A percentile compares a stretch with the other conserved stretches of the same genome.
Conservation (phyloP, 2,888 invertebrate species). For the Anaspis maculata region DNA sequence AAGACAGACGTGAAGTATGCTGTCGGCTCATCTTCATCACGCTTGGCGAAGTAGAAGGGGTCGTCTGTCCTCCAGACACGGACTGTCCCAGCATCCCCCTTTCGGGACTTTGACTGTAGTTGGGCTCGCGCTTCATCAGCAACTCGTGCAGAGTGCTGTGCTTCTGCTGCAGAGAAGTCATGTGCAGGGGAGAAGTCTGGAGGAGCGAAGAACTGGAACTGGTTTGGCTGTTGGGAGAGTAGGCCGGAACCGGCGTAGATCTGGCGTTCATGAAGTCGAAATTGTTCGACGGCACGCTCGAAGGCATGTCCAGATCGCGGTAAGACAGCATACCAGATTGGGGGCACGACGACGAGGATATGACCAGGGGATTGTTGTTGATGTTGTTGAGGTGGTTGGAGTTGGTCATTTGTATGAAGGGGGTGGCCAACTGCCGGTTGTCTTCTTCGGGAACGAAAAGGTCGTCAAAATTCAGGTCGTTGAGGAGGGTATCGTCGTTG, state of each 20-base stretch:
- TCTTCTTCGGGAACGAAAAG: conserved; percentile 65
- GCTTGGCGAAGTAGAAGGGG: conserved; percentile 20
- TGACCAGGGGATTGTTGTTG: conserved; percentile 25
- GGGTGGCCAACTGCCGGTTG: conserved; percentile 17
- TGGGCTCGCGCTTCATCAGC: conserved; percentile 55
- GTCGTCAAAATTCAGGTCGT: conserved; percentile 82
- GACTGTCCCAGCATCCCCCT: conserved; percentile 53
- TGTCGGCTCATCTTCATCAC: conserved; percentile 22
- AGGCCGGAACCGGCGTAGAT: conserved; percentile 42
- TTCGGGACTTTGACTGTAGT: conserved; percentile 45
- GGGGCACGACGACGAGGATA: conserved; percentile 29
- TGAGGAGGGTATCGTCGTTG: conserved; percentile 73
- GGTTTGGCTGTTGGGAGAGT: conserved; percentile 62
- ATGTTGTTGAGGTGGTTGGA: conserved; percentile 29
- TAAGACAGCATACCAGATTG: conserved; percentile 29
- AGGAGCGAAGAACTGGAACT: conserved; percentile 51
- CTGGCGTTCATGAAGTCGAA: conserved; percentile 36
- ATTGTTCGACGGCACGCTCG: conserved; percentile 46
- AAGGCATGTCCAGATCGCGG: conserved; percentile 32
- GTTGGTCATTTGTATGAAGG: conserved; percentile 22
- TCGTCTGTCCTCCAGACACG: conserved; percentile 47
- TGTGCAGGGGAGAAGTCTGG: conserved; percentile 42
- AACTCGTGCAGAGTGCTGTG: conserved; percentile 56
- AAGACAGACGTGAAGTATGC: conserved; percentile 62
- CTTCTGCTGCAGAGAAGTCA: conserved; percentile 31